Base-by-base conservation (phyloP, 2,888 invertebrate species). In the Syrista parreyssii region DNA sequence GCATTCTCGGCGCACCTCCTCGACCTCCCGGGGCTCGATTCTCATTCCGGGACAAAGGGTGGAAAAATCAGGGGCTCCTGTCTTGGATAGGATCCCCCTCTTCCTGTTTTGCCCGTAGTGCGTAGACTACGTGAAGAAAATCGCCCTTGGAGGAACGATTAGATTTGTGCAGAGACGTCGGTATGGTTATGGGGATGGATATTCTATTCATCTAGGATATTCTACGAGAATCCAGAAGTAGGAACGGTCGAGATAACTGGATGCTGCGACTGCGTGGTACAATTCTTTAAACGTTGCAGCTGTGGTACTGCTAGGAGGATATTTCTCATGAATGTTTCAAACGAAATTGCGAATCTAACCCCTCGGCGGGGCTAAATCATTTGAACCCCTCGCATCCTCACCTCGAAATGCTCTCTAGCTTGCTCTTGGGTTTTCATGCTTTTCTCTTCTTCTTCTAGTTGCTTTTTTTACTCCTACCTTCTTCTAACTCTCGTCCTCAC, bases 311-410 rank as follows among this genome's bases (percentile, higher is more conserved):
- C 83, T 83, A 83, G 80, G 83, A 85, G 88, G 88, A 90, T 90
- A 90, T 90, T 90, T 89, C 90, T 90, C 90, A 90, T 90, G 89
- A 90, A 90, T 90, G 89, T 89, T 90, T 89, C 89, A 90, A 90
- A 90, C 88, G 89, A 90, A 90, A 90, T 90, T 89, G 90, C 89
- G 87, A 88, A 89, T 90, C 89, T 89, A 90, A 90, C 89, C 89
- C 89, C 89, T 87, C 85, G 88, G 88, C 86, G 86, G 81, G 86
- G 87, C 86, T 89, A 89, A 89, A 89, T 89, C 89, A 89, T 89
- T 89, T 88, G 88, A 87, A 86, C 86, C 84, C 81, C 83, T 83
- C 79, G 81, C 81, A 83, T 75, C 83, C 82, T 78, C 76, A 33
- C 74, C 30, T 34, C 74, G 6, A 55, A 55, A 55, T 55, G 40